A percentile compares a stretch with the other conserved stretches of the same genome.
phyloP scores from a whole-genome alignment of 1,140 invertebrate genomes.

The Ceratoteleas bidentatus region DNA sequence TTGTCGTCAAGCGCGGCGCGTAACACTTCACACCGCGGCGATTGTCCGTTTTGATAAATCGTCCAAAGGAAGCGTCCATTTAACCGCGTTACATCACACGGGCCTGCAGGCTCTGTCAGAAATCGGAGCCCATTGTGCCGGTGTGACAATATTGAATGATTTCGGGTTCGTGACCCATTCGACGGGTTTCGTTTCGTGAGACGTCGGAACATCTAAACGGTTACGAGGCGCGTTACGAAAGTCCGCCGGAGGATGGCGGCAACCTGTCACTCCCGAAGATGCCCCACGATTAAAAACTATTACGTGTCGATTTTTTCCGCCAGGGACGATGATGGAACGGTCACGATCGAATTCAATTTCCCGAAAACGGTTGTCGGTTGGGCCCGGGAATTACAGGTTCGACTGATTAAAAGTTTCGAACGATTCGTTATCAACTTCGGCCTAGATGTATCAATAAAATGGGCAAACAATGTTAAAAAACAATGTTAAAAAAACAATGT shows the following conservation, averaged over 20 bases:
- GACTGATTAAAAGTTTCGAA: no score
- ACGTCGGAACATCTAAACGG: conserved; percentile 55
- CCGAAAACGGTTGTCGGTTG: neutral
- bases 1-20: conserved; percentile 16
- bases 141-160: conserved; percentile 67
- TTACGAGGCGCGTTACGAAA: conserved; percentile 63
- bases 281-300: conserved; percentile 51
- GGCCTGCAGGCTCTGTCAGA: conserved; percentile 38
- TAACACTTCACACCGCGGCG: conserved; percentile 30
- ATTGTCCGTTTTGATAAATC: conserved; percentile 64
- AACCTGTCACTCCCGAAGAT: conserved; percentile 54
- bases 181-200: conserved; percentile 57
- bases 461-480: no score
- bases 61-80: conserved; percentile 37
- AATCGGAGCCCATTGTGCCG: conserved; percentile 51
- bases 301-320: conserved; percentile 42
- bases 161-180: conserved; percentile 63
- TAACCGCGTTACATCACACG: conserved; percentile 54
- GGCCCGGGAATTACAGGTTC: no score
- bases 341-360: conserved; percentile 17
- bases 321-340: conserved; percentile 15
- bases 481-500: neutral
- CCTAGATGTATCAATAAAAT: no score
- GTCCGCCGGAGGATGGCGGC: conserved; percentile 40
- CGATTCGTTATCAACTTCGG: no score